Conservation (phyloP, 1,140 invertebrate genomes). For the Triops cancriformis region DNA sequence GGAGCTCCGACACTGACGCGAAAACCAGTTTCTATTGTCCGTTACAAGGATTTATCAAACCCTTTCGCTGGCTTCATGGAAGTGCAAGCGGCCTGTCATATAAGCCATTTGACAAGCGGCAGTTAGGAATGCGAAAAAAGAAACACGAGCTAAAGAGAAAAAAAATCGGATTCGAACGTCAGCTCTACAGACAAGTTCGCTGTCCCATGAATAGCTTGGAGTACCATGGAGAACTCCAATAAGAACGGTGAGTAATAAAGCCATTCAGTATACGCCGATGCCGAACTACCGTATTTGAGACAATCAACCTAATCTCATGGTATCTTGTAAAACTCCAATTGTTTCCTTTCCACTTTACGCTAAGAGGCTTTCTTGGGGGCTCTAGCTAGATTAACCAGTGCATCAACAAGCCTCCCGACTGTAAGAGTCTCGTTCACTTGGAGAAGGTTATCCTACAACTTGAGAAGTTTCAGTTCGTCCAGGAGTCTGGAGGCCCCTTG, state of each 20-base stretch:
- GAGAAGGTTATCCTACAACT: background rate
- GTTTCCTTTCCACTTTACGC: background rate
- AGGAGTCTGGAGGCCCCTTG: background rate
- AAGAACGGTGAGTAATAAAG: background rate
- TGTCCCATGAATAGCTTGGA: background rate
- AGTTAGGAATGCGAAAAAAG: background rate
- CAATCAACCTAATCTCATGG: background rate
- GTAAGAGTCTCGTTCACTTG: background rate
- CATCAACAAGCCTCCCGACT: background rate
- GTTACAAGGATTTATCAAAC: background rate
- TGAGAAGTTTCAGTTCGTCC: background rate
- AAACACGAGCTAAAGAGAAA: background rate
- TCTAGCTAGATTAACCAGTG: background rate
- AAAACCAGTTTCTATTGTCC: conserved; percentile 11
- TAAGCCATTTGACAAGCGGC: conserved; percentile 5
- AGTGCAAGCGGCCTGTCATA: background rate
- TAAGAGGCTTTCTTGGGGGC: background rate
- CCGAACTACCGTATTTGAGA: background rate
- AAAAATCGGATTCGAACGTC: background rate
- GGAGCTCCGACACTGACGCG: background rate
- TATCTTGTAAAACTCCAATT: background rate
- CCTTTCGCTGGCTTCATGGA: background rate
- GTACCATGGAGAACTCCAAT: background rate
- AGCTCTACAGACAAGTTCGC: background rate
- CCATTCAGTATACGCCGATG: background rate